Conservation (phyloP, 2,888 invertebrate species). For the Oligia strigilis region DNA sequence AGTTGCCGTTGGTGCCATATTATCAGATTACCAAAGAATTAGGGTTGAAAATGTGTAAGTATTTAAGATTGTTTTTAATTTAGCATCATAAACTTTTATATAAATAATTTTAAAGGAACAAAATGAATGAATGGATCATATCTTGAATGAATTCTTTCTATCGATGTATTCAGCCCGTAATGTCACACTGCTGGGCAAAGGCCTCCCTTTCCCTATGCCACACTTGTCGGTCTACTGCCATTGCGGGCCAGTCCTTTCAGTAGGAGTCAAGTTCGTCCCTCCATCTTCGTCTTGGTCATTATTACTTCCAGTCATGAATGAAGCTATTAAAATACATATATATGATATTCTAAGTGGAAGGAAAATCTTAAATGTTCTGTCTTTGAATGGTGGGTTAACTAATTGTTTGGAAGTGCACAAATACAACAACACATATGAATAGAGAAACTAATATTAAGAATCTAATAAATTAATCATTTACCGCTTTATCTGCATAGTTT, state of each 20-base stretch:
- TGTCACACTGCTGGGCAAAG: background rate
- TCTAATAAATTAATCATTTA: background rate
- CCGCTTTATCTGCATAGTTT: background rate
- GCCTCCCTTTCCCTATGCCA: background rate
- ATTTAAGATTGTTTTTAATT: conserved; percentile 31
- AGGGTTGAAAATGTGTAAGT: conserved; percentile 99
- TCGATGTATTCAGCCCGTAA: background rate
- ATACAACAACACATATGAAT: conserved; percentile 2
- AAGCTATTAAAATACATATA: background rate
- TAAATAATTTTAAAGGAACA: background rate
- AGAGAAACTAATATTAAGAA: background rate
- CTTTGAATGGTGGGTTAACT: background rate
- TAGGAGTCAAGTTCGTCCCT: background rate
- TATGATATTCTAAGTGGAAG: background rate
- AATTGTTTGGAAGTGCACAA: background rate
- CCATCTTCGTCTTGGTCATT: background rate
- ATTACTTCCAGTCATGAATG: too few species aligned
- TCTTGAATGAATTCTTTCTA: background rate
- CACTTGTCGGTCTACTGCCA: background rate
- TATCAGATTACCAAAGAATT: conserved; percentile 99
- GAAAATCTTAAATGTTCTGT: background rate
- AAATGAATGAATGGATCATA: background rate
- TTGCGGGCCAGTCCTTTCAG: too few species aligned
- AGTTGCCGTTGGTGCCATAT: conserved; percentile 99
- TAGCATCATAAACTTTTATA: background rate